phyloP scores from a whole-genome alignment of 2,888 invertebrate genomes.

The Lypha dubia region DNA sequence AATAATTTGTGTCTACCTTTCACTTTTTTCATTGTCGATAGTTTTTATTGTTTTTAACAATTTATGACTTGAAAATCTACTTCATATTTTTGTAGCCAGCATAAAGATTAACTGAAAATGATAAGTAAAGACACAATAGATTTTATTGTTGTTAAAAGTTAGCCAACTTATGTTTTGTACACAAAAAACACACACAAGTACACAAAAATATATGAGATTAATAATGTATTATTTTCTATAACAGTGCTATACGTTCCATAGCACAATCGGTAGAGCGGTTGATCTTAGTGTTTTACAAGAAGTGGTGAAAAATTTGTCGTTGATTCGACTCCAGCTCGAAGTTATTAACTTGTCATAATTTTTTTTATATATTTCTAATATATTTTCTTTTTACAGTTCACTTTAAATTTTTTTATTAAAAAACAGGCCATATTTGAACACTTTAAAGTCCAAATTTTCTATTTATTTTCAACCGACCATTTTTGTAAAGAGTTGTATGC shows the following conservation, averaged over 20 bases:
- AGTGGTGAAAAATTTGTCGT: conserved; percentile 79
- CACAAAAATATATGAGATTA: not conserved
- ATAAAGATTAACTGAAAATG: no score
- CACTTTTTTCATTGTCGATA: no score
- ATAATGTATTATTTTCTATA: not conserved
- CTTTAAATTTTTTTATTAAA: no score
- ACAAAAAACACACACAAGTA: not conserved
- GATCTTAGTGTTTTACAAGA: conserved; percentile 76
- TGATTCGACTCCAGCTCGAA: conserved; percentile 82
- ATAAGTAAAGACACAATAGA: no score
- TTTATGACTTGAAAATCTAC: no score
- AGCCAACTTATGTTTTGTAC: not conserved
- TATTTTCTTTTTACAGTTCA: not conserved
- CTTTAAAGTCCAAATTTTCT: no score
- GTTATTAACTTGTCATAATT: conserved; percentile 69
- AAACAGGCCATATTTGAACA: no score
- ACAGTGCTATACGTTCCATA: conserved; percentile 52
- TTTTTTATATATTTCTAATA: not conserved
- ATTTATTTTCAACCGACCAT: no score
- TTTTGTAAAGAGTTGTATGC: no score
- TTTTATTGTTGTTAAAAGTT: not conserved
- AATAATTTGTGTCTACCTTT: no score
- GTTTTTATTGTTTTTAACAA: no score
- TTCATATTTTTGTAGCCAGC: no score
- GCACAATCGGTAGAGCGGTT: conserved; percentile 82